Percentiles rank a stretch among this genome's conserved stretches.
phyloP scores from a whole-genome alignment of 2,888 invertebrate genomes.

The Thalpophila matura region DNA sequence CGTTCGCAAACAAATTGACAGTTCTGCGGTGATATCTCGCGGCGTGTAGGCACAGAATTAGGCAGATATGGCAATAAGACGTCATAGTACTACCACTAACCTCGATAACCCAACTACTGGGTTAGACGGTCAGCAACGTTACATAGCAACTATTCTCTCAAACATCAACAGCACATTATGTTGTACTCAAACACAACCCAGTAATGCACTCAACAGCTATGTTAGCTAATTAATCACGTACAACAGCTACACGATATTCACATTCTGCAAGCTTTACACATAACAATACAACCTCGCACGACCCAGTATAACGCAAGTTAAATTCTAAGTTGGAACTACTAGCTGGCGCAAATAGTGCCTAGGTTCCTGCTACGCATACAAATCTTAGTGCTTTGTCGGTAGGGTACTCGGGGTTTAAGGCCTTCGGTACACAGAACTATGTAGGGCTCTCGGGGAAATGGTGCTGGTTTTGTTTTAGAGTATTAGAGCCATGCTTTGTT shows the following conservation, averaged over 20 bases:
- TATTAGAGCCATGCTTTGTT: constrained; percentile 6
- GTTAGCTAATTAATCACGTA: constrained; percentile 36
- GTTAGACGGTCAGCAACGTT: background rate
- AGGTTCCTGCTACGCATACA: constrained; percentile 3
- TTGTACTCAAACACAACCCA: constrained; percentile 6
- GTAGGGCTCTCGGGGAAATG: background rate
- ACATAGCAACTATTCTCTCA: background rate
- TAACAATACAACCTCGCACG: constrained; percentile 30
- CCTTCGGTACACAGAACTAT: background rate
- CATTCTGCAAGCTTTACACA: constrained; percentile 19
- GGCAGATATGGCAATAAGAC: too few relatives aligned
- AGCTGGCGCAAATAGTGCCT: constrained; percentile 7
- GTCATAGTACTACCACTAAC: too few relatives aligned
- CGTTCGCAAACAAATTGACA: too few relatives aligned
- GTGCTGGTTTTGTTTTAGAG: constrained; percentile 17
- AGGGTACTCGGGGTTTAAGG: constrained; percentile 8
- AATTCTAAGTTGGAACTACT: constrained; percentile 21
- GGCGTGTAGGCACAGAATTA: too few relatives aligned
- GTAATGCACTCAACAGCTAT: constrained; percentile 20
- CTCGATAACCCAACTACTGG: too few relatives aligned
- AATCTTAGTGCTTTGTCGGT: constrained; percentile 19
- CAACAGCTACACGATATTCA: constrained; percentile 17
- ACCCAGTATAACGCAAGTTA: constrained; percentile 33
- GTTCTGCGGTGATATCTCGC: too few relatives aligned
- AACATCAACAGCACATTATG: background rate